A percentile compares a stretch with the other conserved stretches of the same genome.
These are phyloP conservation scores for Megaceryle maxima DNA, from an alignment of 2,113 vertebrate species.

Conservation along the genomic window DNA sequence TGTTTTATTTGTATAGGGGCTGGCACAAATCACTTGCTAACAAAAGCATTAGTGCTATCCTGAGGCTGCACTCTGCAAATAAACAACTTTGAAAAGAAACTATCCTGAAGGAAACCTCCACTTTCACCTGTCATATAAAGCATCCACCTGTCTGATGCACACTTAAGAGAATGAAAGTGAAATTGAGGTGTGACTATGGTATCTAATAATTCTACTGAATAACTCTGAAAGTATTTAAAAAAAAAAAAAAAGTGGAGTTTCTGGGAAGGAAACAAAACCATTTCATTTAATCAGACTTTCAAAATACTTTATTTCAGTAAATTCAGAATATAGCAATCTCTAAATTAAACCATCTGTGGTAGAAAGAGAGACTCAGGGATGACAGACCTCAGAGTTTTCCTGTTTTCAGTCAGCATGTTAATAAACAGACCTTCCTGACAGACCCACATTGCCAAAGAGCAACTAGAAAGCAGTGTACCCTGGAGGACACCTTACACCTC, in stretches of 20 bases:
- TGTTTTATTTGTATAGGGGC: not conserved
- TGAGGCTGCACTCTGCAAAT: not conserved
- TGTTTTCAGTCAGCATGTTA: not conserved
- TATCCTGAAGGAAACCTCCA: not conserved
- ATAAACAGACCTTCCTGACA: not conserved
- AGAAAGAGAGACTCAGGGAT: not conserved
- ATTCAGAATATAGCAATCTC: not conserved
- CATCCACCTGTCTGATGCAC: not conserved
- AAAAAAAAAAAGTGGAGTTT: not conserved
- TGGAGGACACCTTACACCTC: not conserved
- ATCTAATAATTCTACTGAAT: not conserved
- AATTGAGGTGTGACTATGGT: not conserved
- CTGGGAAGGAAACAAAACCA: not conserved
- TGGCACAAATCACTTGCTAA: slow-evolving; percentile 2
- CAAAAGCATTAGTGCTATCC: not conserved
- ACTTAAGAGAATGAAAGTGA: not conserved
- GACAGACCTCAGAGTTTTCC: not conserved
- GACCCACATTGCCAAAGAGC: not conserved
- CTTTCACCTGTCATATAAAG: not conserved
- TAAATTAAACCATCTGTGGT: not conserved
- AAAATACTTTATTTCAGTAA: not conserved
- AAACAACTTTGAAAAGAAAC: not conserved
- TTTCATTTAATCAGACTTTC: not conserved
- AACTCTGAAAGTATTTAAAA: not conserved
- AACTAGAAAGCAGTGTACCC: not conserved